Evolutionary conservation across 2,113 vertebrate species (phyloP).

Genomic region (Pelmatolapia mariae): DNA sequence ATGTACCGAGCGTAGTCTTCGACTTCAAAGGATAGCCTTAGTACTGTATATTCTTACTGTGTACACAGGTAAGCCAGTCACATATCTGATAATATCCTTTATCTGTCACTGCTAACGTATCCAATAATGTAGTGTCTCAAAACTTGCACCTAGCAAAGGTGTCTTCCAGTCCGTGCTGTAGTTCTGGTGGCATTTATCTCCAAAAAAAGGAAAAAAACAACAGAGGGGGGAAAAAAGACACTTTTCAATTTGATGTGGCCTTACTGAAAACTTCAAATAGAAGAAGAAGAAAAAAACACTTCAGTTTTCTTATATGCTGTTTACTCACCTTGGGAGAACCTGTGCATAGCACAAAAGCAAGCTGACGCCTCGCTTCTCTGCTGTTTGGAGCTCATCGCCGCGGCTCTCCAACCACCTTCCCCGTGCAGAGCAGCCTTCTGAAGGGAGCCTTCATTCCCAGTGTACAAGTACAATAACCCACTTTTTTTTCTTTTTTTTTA

Average conservation of each 20-base stretch:
- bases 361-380: constrained; percentile 26
- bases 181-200: constrained; percentile 31
- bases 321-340: constrained; percentile 42
- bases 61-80: constrained; percentile 42
- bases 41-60: constrained; percentile 59
- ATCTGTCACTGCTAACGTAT: constrained; percentile 39
- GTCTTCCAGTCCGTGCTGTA: constrained; percentile 46
- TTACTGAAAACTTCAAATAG: constrained; percentile 63
- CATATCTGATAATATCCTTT: constrained; percentile 56
- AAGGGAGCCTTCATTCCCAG: constrained; percentile 21
- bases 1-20: constrained; percentile 39
- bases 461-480: constrained; percentile 14
- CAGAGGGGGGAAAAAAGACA: neutral
- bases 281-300: neutral
- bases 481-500: neutral
- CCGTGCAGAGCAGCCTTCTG: constrained; percentile 40
- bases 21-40: constrained; percentile 62
- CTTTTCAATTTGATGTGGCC: constrained; percentile 74
- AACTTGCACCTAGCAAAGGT: neutral
- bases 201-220: neutral
- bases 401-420: neutral
- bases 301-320: constrained; percentile 46
- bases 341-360: constrained; percentile 33
- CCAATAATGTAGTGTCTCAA: constrained; percentile 22
- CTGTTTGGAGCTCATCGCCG: neutral